Evolutionary conservation across 2,113 vertebrate genomes (phyloP).

Genomic region (Sialia sialis): DNA sequence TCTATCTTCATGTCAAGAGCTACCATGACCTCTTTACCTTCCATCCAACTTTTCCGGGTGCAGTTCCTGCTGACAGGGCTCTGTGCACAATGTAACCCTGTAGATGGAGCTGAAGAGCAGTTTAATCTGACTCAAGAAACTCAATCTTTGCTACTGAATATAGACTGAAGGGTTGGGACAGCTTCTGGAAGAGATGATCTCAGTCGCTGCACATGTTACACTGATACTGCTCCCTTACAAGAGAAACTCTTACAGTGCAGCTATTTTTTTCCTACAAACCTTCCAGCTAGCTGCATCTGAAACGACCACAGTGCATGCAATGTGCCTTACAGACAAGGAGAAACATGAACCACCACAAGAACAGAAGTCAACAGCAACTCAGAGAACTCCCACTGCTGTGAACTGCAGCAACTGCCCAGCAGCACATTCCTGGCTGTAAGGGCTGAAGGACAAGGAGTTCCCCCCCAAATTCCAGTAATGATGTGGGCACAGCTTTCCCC

Average conservation of each 20-base stretch:
- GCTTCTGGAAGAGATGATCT: background rate
- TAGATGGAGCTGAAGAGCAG: constrained; percentile 50
- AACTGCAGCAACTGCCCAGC: background rate
- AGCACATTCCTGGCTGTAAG: background rate
- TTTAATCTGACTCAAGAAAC: background rate
- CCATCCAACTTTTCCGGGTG: background rate
- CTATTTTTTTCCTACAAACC: background rate
- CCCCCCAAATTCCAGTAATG: background rate
- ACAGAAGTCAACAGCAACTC: background rate
- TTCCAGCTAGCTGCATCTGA: background rate
- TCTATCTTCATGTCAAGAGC: background rate
- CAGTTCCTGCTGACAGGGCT: background rate
- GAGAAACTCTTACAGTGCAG: background rate
- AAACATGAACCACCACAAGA: background rate
- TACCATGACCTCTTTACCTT: background rate
- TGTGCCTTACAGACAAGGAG: background rate
- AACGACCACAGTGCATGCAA: background rate
- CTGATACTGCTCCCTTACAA: background rate
- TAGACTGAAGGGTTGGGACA: constrained; percentile 9
- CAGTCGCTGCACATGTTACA: background rate
- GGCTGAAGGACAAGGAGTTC: background rate
- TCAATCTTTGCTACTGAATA: constrained; percentile 48
- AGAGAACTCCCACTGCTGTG: background rate
- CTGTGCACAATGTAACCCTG: background rate
- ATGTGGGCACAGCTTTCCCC: background rate